Conservation (phyloP, 2,797 vertebrate genomes). For the Neosalanx taihuensis region DNA sequence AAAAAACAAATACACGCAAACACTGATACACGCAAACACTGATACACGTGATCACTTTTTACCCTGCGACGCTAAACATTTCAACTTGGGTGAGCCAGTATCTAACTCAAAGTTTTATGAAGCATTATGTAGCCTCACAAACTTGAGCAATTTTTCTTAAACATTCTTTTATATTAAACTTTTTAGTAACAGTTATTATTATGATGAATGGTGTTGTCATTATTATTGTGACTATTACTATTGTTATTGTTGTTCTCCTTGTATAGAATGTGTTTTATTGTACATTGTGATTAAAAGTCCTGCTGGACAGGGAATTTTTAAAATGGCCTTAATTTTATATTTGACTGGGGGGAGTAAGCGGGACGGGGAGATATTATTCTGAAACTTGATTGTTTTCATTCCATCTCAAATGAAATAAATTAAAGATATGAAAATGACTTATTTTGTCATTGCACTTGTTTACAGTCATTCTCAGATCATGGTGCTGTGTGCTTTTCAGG, state of each 20-base stretch:
- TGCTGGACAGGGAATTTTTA: slow-evolving; percentile 82
- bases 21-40: slow-evolving; percentile 10
- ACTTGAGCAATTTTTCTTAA: slow-evolving; percentile 45
- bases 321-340: slow-evolving; percentile 79
- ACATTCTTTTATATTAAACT: slow-evolving; percentile 52
- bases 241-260: slow-evolving; percentile 72
- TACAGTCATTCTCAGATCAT: slow-evolving; percentile 49
- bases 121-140: slow-evolving; percentile 29
- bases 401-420: slow-evolving; percentile 74
- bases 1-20: slow-evolving; percentile 7
- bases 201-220: slow-evolving; percentile 62
- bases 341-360: slow-evolving; percentile 65
- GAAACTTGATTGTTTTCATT: slow-evolving; percentile 71
- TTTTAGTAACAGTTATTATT: slow-evolving; percentile 44
- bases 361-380: slow-evolving; percentile 64
- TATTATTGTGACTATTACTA: slow-evolving; percentile 69
- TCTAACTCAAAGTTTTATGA: slow-evolving; percentile 49
- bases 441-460: slow-evolving; percentile 73
- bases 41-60: neutral
- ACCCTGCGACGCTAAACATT: neutral
- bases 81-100: slow-evolving; percentile 52
- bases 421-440: slow-evolving; percentile 65
- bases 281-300: slow-evolving; percentile 77
- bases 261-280: slow-evolving; percentile 71
- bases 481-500: slow-evolving; percentile 52